Conservation (phyloP, 2,888 invertebrate genomes). For the Phlogophora meticulosa region DNA sequence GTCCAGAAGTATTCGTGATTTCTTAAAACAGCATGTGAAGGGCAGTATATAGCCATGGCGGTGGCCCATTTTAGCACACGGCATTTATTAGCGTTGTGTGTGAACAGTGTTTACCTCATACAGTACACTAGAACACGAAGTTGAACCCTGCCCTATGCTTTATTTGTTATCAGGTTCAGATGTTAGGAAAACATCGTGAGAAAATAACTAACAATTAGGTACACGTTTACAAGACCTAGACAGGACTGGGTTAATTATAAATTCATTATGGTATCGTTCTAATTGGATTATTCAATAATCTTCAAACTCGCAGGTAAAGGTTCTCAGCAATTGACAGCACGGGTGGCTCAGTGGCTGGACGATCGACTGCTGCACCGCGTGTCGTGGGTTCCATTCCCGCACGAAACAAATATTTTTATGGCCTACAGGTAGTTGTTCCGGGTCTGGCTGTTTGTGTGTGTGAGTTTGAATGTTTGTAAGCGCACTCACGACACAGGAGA, state of each 20-base stretch:
- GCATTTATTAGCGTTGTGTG: conserved; percentile 58
- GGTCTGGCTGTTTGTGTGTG: too few relatives aligned
- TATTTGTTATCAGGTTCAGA: conserved; percentile 56
- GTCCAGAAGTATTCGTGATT: too few relatives aligned
- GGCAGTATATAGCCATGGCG: background rate
- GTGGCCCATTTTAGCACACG: conserved; percentile 40
- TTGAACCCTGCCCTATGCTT: conserved; percentile 57
- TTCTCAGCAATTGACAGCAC: too few relatives aligned
- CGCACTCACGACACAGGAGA: too few relatives aligned
- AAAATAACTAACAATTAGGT: conserved; percentile 44
- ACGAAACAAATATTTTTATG: too few relatives aligned
- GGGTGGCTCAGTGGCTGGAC: too few relatives aligned
- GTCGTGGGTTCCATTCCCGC: too few relatives aligned
- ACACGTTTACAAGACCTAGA: conserved; percentile 1
- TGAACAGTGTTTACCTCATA: conserved; percentile 46
- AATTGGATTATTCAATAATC: background rate
- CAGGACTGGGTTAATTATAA: conserved; percentile 10
- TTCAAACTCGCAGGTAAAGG: background rate
- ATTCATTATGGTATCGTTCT: background rate
- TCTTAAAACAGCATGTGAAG: background rate
- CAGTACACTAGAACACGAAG: conserved; percentile 48
- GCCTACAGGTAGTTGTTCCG: too few relatives aligned
- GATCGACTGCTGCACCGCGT: too few relatives aligned
- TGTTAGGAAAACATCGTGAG: conserved; percentile 57
- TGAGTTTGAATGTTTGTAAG: too few relatives aligned